These are phyloP conservation scores for Acromyrmex charruanus DNA, from an alignment of 1,140 invertebrate genomes.

Conservation along the genomic window DNA sequence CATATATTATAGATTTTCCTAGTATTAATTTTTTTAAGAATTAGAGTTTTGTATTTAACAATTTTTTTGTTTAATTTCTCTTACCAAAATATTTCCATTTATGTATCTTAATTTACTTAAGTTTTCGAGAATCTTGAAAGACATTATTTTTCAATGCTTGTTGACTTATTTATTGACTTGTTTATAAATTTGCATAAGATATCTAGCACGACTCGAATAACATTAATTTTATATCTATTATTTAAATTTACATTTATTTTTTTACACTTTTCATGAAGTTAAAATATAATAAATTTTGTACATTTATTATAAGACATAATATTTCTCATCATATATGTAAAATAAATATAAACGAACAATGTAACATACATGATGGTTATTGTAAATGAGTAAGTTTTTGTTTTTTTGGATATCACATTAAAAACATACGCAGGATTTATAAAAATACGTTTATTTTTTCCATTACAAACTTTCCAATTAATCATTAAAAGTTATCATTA, in stretches of 20 bases:
- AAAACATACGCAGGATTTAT: conserved; percentile 1
- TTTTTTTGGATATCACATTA: not conserved
- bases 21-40: too few relatives aligned
- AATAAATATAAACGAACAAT: not conserved
- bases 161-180: too few relatives aligned
- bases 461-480: conserved; percentile 38
- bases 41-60: too few relatives aligned
- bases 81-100: too few relatives aligned
- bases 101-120: too few relatives aligned
- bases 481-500: not conserved
- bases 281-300: not conserved
- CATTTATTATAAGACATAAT: not conserved
- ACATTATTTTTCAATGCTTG: too few relatives aligned
- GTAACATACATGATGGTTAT: not conserved
- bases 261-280: not conserved
- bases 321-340: not conserved
- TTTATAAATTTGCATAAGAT: too few relatives aligned
- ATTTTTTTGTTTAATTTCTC: too few relatives aligned
- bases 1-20: too few relatives aligned
- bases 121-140: too few relatives aligned
- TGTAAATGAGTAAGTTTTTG: not conserved
- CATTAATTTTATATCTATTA: too few relatives aligned
- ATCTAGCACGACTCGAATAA: too few relatives aligned
- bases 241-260: not conserved
- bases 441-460: conserved; percentile 66